Evolutionary conservation across 2,888 invertebrate genomes (phyloP), one percentile per base, ranked within the genome.

Genomic region (Ceriagrion tenellum): DNA sequence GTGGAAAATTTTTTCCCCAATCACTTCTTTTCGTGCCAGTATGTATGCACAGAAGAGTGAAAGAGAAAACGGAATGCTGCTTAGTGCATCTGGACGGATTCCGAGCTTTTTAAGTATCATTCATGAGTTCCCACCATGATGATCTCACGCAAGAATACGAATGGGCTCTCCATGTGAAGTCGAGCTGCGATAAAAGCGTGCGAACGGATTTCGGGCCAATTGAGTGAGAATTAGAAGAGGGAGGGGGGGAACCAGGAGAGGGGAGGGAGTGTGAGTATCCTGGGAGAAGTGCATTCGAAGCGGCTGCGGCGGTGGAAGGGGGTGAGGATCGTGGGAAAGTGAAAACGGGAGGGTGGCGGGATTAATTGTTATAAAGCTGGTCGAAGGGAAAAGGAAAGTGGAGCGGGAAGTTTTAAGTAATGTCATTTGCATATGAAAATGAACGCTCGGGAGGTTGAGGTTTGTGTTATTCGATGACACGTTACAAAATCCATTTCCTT

Each of bases 331-430:
- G 81, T 81, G 81, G 35, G 81, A 81, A 81, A 81, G 81, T 81
- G 81, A 81, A 81, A 81, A 81, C 81, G 8, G 81, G 81, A 81
- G 81, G 81, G 81, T 30, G 35, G 81, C n/a, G 35, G 81, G 81
- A 81, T 81, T 81, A 35, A 81, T 81, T 81, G 81, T 81, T 81
- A 30, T 35, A 81, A 8, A 13, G 23, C 81, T 35, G 81, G 81
- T 18, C 18, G 35, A 35, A 81, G 81, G 35, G 81, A 81, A 81
- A 81, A 35, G 81, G 81, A 81, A 81, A 81, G 81, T 81, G 81
- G 81, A 81, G 81, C 81, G 30, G 81, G 81, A 81, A 81, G 81
- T 81, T 81, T 81, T 81, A 81, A 81, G 81, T 81, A 81, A 81
- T 81, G 81, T 3, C 30, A 81, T 81, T 81, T 81, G 81, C 81